These are phyloP conservation scores for Ibidorhyncha struthersii DNA, from an alignment of 2,113 vertebrate species.

Conservation along the genomic window DNA sequence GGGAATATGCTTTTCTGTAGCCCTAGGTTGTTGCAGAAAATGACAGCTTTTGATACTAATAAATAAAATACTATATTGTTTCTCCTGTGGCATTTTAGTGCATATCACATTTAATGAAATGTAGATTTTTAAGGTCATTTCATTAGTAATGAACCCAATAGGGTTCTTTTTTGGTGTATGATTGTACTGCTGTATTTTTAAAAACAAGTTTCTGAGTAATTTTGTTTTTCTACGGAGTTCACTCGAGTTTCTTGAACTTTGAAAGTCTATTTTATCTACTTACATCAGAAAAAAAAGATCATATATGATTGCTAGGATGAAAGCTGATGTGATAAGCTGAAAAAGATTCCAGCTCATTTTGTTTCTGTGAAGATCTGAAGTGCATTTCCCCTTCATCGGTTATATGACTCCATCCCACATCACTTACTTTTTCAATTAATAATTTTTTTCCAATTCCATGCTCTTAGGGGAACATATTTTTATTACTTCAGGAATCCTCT, in stretches of 20 bases:
- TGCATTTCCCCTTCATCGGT: background rate
- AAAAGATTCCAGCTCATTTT: background rate
- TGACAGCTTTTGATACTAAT: slow-evolving; percentile 35
- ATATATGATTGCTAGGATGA: background rate
- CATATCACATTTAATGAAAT: background rate
- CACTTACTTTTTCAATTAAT: slow-evolving; percentile 45
- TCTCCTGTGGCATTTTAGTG: background rate
- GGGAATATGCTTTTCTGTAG: background rate
- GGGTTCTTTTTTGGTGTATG: background rate
- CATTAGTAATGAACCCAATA: background rate
- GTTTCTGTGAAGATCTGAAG: background rate
- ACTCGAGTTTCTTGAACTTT: background rate
- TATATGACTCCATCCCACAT: background rate
- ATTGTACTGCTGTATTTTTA: background rate
- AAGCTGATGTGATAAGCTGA: background rate
- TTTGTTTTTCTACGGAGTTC: background rate
- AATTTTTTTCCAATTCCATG: background rate
- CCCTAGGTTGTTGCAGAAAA: slow-evolving; percentile 22
- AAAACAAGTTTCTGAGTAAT: background rate
- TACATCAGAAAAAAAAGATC: background rate
- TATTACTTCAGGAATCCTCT: slow-evolving; percentile 43
- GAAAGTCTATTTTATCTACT: background rate
- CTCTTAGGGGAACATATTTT: slow-evolving; percentile 25
- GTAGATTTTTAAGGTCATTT: slow-evolving; percentile 27
- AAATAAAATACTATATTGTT: slow-evolving; percentile 30